These are phyloP conservation scores for Corvus moneduloides DNA, from an alignment of 2,113 vertebrate genomes.

Conservation along the genomic window DNA sequence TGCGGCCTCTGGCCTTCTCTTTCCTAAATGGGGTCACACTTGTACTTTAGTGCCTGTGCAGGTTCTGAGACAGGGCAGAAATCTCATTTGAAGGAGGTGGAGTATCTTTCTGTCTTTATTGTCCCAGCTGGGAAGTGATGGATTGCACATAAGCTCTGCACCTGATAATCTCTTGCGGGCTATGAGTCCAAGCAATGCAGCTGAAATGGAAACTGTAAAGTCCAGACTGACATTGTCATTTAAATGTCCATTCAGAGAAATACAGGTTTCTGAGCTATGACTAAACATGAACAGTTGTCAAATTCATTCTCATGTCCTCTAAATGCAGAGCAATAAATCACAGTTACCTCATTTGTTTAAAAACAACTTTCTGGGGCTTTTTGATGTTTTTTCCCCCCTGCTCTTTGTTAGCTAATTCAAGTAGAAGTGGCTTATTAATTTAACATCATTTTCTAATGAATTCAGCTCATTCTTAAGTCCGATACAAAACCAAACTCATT, in stretches of 20 bases:
- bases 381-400: fast-evolving
- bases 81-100: neutral
- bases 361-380: neutral
- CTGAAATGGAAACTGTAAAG: neutral
- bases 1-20: neutral
- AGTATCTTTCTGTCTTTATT: neutral
- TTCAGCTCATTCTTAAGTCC: constrained; percentile 14
- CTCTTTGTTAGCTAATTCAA: constrained; percentile 12
- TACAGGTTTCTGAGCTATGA: neutral
- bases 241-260: neutral
- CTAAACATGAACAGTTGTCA: neutral
- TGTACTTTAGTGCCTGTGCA: neutral
- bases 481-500: neutral
- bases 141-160: neutral
- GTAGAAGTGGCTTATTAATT: neutral
- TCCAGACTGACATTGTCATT: neutral
- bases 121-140: neutral
- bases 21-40: neutral
- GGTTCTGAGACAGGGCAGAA: neutral
- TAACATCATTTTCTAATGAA: constrained; percentile 8
- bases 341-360: neutral
- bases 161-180: neutral
- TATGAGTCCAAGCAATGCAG: neutral
- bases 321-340: neutral
- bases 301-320: neutral